A percentile compares a stretch with the other conserved stretches of the same genome.
Evolutionary conservation across 1,140 invertebrate genomes (phyloP).

Genomic region (Zaprionus taronus): DNA sequence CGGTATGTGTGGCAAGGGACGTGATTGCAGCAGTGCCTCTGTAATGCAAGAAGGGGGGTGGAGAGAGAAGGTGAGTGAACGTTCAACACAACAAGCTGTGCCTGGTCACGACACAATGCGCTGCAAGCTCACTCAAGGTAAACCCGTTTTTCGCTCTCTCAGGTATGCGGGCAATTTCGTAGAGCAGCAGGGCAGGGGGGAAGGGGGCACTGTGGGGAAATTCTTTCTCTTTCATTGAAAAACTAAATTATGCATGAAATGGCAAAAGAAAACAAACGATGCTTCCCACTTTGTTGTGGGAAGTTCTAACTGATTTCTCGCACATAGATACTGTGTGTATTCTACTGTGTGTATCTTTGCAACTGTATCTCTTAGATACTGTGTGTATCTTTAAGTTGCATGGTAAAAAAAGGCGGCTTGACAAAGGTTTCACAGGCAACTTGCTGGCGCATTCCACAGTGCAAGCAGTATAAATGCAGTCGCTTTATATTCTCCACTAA

Average conservation of each 20-base stretch:
- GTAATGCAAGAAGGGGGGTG: slow-evolving; percentile 83
- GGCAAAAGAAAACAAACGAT: slow-evolving; percentile 51
- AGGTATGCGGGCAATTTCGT: slow-evolving; percentile 76
- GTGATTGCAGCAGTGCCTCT: slow-evolving; percentile 96
- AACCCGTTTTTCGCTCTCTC: slow-evolving; percentile 62
- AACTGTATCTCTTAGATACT: neutral
- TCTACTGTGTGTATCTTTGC: neutral
- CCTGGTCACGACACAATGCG: slow-evolving; percentile 38
- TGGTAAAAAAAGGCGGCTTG: slow-evolving; percentile 9
- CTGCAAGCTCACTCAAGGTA: slow-evolving; percentile 47
- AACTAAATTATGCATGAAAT: slow-evolving; percentile 78
- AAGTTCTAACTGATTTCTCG: slow-evolving; percentile 63
- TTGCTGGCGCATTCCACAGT: neutral
- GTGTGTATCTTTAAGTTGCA: slow-evolving; percentile 51
- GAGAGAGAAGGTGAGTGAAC: slow-evolving; percentile 33
- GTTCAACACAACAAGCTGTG: slow-evolving; percentile 15
- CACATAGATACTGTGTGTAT: slow-evolving; percentile 7
- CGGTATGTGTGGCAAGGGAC: slow-evolving; percentile 95
- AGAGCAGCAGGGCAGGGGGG: slow-evolving; percentile 10
- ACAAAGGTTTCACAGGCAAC: neutral
- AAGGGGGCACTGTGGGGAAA: neutral
- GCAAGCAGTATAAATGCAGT: neutral
- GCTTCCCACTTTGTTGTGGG: slow-evolving; percentile 63
- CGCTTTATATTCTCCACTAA: neutral
- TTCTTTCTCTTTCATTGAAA: slow-evolving; percentile 60